phyloP scores from a whole-genome alignment of 2,888 invertebrate species.

The Labia minor region DNA sequence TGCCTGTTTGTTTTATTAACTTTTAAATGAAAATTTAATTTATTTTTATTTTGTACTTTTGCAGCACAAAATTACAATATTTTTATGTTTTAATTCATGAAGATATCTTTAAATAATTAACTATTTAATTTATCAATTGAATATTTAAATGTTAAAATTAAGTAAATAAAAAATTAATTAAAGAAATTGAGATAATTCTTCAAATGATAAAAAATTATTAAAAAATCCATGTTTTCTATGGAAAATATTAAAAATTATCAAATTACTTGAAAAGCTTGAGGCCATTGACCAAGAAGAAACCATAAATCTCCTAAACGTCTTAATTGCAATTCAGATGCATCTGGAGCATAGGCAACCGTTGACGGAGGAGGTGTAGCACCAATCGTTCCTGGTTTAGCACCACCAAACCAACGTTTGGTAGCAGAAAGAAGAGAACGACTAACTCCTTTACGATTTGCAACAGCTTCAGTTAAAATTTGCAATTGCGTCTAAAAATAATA shows the following conservation, averaged over 20 bases:
- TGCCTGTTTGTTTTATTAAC: too few species aligned
- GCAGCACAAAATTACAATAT: too few species aligned
- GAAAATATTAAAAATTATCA: too few species aligned
- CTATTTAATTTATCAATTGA: too few species aligned
- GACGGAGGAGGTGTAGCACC: constrained; percentile 54
- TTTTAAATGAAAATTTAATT: not conserved
- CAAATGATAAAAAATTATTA: too few species aligned
- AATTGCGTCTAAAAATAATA: not conserved
- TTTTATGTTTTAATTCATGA: too few species aligned
- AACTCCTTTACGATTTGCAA: constrained; percentile 57
- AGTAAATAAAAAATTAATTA: too few species aligned
- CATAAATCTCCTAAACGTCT: constrained; percentile 88
- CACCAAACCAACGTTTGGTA: constrained; percentile 90
- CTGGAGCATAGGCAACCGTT: constrained; percentile 48
- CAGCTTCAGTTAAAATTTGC: constrained; percentile 36
- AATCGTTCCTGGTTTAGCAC: constrained; percentile 68
- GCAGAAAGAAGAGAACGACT: constrained; percentile 87
- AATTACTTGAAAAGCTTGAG: constrained; percentile 65
- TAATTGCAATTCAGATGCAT: constrained; percentile 84
- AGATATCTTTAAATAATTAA: too few species aligned
- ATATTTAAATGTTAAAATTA: too few species aligned
- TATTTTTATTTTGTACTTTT: too few species aligned
- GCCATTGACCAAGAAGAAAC: constrained; percentile 91
- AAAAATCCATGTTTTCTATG: too few species aligned
- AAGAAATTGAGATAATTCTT: too few species aligned